These are phyloP conservation scores for Aelia acuminata DNA, from an alignment of 2,888 invertebrate genomes.

Conservation along the genomic window DNA sequence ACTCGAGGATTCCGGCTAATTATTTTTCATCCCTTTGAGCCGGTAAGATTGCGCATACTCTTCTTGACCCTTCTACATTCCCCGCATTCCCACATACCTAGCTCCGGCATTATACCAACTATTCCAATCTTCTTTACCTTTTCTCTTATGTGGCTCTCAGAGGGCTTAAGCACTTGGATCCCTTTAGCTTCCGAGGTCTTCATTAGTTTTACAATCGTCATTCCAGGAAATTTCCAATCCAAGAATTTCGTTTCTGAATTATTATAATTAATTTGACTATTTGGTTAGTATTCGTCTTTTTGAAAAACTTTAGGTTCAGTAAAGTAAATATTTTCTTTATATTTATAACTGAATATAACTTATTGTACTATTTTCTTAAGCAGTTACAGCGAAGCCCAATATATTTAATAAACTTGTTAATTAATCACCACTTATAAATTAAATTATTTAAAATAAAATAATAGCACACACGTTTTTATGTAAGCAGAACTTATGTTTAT, in stretches of 20 bases:
- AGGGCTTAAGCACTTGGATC: conserved; percentile 27
- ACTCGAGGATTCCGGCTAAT: conserved; percentile 51
- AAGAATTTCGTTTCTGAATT: not conserved
- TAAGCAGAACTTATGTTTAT: too few species aligned
- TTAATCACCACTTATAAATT: too few species aligned
- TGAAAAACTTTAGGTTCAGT: not conserved
- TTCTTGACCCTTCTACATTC: conserved; percentile 51
- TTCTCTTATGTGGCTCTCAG: conserved; percentile 51
- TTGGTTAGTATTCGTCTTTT: not conserved
- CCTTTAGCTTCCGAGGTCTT: conserved; percentile 47
- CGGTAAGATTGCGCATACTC: conserved; percentile 53
- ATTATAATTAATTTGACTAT: not conserved
- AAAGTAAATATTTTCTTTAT: too few species aligned
- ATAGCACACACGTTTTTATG: too few species aligned
- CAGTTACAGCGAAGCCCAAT: too few species aligned
- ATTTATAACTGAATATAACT: too few species aligned
- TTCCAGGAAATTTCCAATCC: not conserved
- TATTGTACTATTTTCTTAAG: too few species aligned
- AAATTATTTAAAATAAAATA: too few species aligned
- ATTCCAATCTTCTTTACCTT: conserved; percentile 59
- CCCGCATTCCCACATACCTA: conserved; percentile 52
- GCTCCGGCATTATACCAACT: conserved; percentile 56
- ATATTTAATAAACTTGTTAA: too few species aligned
- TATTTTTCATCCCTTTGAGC: conserved; percentile 59
- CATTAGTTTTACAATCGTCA: conserved; percentile 51